Evolutionary conservation across 2,888 invertebrate species (phyloP).

Genomic region (Drosophila niveifrons): DNA sequence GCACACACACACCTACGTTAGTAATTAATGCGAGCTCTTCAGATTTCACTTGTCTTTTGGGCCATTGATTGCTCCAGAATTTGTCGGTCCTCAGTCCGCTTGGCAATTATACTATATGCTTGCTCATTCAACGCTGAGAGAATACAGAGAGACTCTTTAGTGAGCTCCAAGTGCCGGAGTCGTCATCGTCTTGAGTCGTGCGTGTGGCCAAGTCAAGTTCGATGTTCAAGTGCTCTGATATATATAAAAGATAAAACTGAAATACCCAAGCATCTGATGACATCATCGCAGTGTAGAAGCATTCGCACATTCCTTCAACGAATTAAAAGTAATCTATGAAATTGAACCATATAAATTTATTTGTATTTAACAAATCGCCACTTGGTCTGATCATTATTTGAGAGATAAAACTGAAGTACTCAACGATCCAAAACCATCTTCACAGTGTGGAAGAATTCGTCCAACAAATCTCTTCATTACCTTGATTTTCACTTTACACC

Average conservation of each 20-base stretch:
- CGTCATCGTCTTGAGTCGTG: slow-evolving; percentile 36
- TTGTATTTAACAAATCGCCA: too few species aligned
- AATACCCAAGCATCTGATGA: slow-evolving; percentile 43
- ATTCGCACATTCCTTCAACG: not conserved
- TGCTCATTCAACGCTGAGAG: slow-evolving; percentile 46
- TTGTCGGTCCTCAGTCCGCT: slow-evolving; percentile 51
- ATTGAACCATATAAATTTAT: not conserved
- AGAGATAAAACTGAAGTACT: slow-evolving; percentile 79
- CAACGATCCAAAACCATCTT: slow-evolving; percentile 59
- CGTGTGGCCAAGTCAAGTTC: slow-evolving; percentile 68
- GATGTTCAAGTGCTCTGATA: slow-evolving; percentile 56
- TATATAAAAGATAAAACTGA: slow-evolving; percentile 9
- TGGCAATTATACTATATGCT: slow-evolving; percentile 40
- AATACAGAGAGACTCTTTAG: slow-evolving; percentile 7
- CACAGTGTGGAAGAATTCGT: slow-evolving; percentile 8
- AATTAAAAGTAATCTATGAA: not conserved
- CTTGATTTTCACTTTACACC: too few species aligned
- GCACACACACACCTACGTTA: slow-evolving; percentile 19
- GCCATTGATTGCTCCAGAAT: slow-evolving; percentile 74
- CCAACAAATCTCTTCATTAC: too few species aligned
- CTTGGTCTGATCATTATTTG: slow-evolving; percentile 87
- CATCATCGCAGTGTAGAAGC: slow-evolving; percentile 51
- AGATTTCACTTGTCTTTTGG: slow-evolving; percentile 76
- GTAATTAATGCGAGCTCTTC: slow-evolving; percentile 66
- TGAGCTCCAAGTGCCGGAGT: slow-evolving; percentile 8